Conservation (phyloP, 30 jellyfish, hydroid and myxozoan species). For the Calvadosia cruxmelitensis region DNA sequence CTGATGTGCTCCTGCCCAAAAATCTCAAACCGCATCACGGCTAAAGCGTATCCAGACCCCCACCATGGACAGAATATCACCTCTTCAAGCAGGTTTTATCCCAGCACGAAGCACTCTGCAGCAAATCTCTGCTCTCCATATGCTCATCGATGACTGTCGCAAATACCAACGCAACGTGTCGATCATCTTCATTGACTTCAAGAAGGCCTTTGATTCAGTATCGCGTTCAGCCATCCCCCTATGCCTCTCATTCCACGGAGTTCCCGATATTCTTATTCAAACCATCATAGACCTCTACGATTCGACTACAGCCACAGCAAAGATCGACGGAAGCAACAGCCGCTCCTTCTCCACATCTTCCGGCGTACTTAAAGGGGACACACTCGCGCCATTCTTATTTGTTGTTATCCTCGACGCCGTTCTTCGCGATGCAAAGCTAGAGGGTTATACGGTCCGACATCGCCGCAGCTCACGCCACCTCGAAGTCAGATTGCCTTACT, state of each 20-base stretch:
- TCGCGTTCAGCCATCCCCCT: background rate
- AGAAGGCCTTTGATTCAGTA: background rate
- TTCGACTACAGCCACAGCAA: background rate
- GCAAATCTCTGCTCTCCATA: background rate
- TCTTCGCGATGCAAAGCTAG: too few relatives aligned
- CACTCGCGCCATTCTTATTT: too few relatives aligned
- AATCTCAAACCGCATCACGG: background rate
- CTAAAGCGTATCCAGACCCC: background rate
- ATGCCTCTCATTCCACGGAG: background rate
- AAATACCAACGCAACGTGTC: background rate
- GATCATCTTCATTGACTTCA: background rate
- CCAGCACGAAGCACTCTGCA: background rate
- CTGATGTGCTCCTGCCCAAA: background rate
- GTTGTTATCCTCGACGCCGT: too few relatives aligned
- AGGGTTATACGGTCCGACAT: too few relatives aligned
- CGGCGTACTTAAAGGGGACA: too few relatives aligned
- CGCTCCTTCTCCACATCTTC: background rate
- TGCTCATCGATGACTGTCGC: background rate
- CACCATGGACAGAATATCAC: background rate
- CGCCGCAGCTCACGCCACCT: too few relatives aligned
- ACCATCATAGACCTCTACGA: background rate
- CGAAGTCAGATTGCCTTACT: too few relatives aligned
- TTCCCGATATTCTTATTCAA: background rate
- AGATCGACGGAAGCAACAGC: background rate
- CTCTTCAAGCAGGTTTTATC: background rate